Conservation (phyloP, 2,113 vertebrate genomes). For the Pachypanchax playfairii region DNA sequence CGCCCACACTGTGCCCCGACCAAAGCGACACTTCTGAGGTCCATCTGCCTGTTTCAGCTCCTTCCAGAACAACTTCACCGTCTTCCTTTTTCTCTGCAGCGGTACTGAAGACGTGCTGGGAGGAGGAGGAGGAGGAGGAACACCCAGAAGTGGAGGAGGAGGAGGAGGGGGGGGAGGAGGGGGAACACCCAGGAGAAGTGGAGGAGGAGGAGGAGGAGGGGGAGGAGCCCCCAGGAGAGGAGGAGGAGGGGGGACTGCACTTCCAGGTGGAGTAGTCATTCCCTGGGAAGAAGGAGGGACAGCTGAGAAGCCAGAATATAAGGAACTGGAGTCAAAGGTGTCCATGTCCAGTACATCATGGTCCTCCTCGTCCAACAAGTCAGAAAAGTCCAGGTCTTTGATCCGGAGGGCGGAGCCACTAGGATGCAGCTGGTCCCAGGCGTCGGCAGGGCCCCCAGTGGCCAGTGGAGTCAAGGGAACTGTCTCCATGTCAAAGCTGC, state of each 20-base stretch:
- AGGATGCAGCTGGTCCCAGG: conserved; percentile 78
- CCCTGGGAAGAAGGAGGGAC: conserved; percentile 47
- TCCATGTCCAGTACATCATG: conserved; percentile 85
- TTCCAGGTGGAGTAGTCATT: background rate
- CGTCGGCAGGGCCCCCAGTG: conserved; percentile 63
- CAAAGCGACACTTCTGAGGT: conserved; percentile 78
- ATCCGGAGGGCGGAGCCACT: conserved; percentile 82
- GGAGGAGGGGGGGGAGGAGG: conserved; percentile 26
- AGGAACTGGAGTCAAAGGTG: conserved; percentile 50
- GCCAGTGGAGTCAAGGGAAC: conserved; percentile 80
- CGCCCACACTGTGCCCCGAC: conserved; percentile 88
- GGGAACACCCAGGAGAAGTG: conserved; percentile 46
- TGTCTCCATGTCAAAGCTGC: conserved; percentile 83
- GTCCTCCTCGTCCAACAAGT: conserved; percentile 93
- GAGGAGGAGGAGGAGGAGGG: conserved; percentile 75
- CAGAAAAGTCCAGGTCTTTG: conserved; percentile 96
- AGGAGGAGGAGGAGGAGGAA: conserved; percentile 12
- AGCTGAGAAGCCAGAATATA: conserved; percentile 5
- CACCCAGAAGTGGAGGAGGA: conserved; percentile 36
- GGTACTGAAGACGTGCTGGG: conserved; percentile 18
- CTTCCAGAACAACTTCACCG: conserved; percentile 95
- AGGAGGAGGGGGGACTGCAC: no score
- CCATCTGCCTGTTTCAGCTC: conserved; percentile 86
- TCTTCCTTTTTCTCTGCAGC: conserved; percentile 87
- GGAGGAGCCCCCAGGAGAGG: conserved; percentile 41